phyloP scores from a whole-genome alignment of 2,888 invertebrate species.

The Drosophila percnosoma region DNA sequence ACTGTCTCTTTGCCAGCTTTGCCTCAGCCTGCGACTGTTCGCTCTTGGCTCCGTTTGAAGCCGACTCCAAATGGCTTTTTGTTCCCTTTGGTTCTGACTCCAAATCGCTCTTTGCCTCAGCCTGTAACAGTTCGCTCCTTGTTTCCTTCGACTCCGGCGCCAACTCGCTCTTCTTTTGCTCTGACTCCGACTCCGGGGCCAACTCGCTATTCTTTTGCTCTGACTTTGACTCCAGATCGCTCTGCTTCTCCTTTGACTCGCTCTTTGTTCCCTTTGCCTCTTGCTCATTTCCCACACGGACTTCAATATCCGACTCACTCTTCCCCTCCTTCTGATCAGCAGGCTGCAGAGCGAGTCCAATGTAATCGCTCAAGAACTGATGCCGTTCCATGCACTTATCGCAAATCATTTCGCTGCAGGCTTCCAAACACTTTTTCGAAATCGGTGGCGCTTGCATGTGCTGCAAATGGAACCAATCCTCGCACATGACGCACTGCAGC shows the following conservation, averaged over 20 bases:
- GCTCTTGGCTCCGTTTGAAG: not conserved
- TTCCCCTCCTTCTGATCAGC: constrained; percentile 51
- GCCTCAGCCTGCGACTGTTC: not conserved
- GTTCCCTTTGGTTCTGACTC: not conserved
- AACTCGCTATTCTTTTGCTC: not conserved
- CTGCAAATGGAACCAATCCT: constrained; percentile 97
- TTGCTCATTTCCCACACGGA: constrained; percentile 52
- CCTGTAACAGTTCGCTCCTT: constrained; percentile 10
- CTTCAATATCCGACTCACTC: constrained; percentile 64
- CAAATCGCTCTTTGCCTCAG: not conserved
- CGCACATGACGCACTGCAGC: constrained; percentile 98
- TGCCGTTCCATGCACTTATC: constrained; percentile 90
- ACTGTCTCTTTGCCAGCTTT: not conserved
- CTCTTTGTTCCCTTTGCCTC: not conserved
- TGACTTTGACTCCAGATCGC: not conserved
- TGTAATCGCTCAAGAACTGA: constrained; percentile 90
- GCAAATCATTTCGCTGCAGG: constrained; percentile 94
- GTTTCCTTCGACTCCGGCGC: not conserved
- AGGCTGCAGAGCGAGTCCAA: constrained; percentile 83
- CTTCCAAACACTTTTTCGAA: constrained; percentile 86
- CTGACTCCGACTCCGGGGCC: not conserved
- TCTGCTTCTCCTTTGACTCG: constrained; percentile 19
- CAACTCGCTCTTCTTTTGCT: not conserved
- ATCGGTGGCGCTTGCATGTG: constrained; percentile 86
- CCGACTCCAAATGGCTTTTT: not conserved